A percentile compares a stretch with the other conserved stretches of the same genome.
phyloP scores from a whole-genome alignment of 2,797 vertebrate genomes.

The Sebastes diaconus region DNA sequence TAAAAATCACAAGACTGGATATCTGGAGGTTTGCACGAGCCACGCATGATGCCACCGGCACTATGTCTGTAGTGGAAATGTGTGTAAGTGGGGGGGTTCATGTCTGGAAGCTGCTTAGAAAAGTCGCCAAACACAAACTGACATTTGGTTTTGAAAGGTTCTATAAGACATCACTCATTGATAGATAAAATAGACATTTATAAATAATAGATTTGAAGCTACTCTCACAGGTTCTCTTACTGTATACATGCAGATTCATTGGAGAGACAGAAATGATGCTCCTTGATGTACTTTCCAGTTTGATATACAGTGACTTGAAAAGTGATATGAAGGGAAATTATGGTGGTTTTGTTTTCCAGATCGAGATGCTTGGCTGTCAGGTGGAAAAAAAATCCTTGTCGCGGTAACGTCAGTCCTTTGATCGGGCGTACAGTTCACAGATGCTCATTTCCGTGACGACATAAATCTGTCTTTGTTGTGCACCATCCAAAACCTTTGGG shows the following conservation, averaged over 20 bases:
- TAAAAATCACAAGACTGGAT: constrained; percentile 77
- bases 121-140: constrained; percentile 59
- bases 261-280: constrained; percentile 43
- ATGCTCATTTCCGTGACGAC: constrained; percentile 47
- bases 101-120: constrained; percentile 65
- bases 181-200: constrained; percentile 74
- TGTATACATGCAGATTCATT: constrained; percentile 66
- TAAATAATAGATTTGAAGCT: constrained; percentile 66
- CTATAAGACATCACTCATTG: constrained; percentile 58
- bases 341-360: constrained; percentile 35
- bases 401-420: constrained; percentile 45
- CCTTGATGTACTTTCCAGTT: constrained; percentile 45
- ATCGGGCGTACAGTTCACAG: constrained; percentile 40
- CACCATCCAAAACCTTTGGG: constrained; percentile 40
- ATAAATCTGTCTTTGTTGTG: constrained; percentile 51
- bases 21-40: constrained; percentile 69
- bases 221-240: constrained; percentile 48
- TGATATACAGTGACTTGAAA: constrained; percentile 21
- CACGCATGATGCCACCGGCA: constrained; percentile 76
- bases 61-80: constrained; percentile 62
- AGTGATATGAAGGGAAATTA: constrained; percentile 21
- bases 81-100: constrained; percentile 41
- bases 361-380: constrained; percentile 38
- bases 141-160: constrained; percentile 57
- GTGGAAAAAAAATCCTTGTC: constrained; percentile 11